Evolutionary conservation across 2,888 invertebrate genomes (phyloP), one percentile per base, ranked within the genome.

Genomic region (Conomelus anceps): DNA sequence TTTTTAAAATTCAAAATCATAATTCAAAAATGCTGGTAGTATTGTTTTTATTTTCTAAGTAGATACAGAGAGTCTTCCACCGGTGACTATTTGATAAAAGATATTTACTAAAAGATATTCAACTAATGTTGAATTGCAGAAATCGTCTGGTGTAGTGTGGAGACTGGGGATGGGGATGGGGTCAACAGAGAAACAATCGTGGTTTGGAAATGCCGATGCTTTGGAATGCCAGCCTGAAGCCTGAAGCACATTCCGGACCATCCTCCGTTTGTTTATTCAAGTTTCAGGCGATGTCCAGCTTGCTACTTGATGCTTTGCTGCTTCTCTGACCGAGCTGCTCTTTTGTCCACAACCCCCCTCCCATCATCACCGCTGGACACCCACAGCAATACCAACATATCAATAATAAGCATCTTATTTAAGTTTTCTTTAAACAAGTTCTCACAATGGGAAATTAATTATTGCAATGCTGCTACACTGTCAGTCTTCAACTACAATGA

Each of bases 251-350:
- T 86, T 86, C 86, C 86, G 86, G 29, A 24, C 86, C 86, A 29
- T 24, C 86, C 86, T 86, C 86, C 86, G 26, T 86, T 86, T 86
- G 86, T 86, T 86, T 86, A 86, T 86, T 86, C 86, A 86, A 22
- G 24, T 23, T 86, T 86, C 86, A 29, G 86, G 86, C 86, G 86
- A 29, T 29, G 86, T 26, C 86, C 86, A 26, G 86, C 86, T 86
- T 22, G 63, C 63, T 63, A 63, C 63, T 63, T n/a, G n/a, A 63
- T 63, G 20, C 63, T 63, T 63, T 63, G 20, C 63, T n/a, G 20
- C n/a, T 63, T 63, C 63, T 63, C 63, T 63, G 3, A 3, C 63
- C 4, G 6, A 7, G 26, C 26, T 26, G 11, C 26, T 26, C 11
- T 11, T 26, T 26, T 11, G 4, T 26, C 11, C 26, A 7, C 26